Conservation (phyloP, 2,888 invertebrate species). For the Rotaria magnacalcarata region DNA sequence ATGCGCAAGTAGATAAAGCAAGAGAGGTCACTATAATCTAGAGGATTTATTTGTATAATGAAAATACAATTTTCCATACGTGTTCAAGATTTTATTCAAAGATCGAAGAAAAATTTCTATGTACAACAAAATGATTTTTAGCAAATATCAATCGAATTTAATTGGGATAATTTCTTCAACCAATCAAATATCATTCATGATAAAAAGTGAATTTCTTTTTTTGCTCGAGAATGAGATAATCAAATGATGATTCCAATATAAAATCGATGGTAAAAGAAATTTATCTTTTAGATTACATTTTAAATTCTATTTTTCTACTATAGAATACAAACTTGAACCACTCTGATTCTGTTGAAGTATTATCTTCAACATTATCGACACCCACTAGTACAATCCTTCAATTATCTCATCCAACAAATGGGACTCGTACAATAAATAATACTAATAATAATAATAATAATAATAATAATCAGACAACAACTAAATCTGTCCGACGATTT, state of each 20-base stretch:
- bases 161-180: neutral
- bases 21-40: too few species aligned
- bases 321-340: neutral
- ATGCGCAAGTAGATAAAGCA: too few species aligned
- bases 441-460: neutral
- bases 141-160: too few species aligned
- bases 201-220: neutral
- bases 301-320: neutral
- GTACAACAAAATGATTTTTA: too few species aligned
- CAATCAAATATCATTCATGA: neutral
- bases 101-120: too few species aligned
- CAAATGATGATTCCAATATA: neutral
- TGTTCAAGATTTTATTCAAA: too few species aligned
- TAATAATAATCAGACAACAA: neutral
- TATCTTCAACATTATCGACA: neutral
- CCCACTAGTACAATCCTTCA: neutral
- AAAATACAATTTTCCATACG: too few species aligned
- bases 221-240: too few species aligned
- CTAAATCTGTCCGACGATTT: slow-evolving; percentile 8
- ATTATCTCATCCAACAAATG: neutral
- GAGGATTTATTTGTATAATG: too few species aligned
- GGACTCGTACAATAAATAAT: neutral
- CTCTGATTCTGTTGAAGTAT: neutral
- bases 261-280: neutral
- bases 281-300: too few species aligned